Evolutionary conservation across 2,113 vertebrate genomes (phyloP), one percentile per base, ranked within the genome.

Genomic region (Anguilla japonica): DNA sequence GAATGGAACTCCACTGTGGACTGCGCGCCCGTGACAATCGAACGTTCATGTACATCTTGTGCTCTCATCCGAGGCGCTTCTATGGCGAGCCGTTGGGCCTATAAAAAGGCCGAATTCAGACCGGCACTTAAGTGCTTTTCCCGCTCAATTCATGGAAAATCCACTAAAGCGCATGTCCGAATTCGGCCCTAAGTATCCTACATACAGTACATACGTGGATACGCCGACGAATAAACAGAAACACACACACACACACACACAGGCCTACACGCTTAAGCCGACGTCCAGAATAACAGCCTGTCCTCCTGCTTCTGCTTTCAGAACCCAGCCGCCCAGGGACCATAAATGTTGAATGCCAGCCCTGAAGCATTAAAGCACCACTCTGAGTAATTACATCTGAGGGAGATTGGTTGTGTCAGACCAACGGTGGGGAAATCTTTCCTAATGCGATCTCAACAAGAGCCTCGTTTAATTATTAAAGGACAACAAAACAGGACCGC

Each of bases 261-360:
- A 60, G 79, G 84, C 87, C 39, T 14, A 4, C 26, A 7, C 53
- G 14, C 53, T 63, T 34, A 83, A 40, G 60, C 57, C 18, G 26
- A 41, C 8, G 41, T 13, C 40, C 41, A 41, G 11, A 39, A 41
- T 43, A 34, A 7, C 15, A 83, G 78, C 63, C n/a, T 87, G 71
- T 50, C 22, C 53, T 40, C 50, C 60, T 60, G 57, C 57, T 57
- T 84, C 60, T 60, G 57, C 57, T 57, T 84, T 87, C 39, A 85
- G 89, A 46, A 46, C 71, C 50, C 56, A 26, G 29, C 34, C 87
- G 87, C 79, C 88, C 86, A 78, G 80, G 41, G 87, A 88, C 91
- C 88, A 92, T 95, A 87, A 92, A 92, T 90, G 88, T 92, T 92
- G 85, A 86, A 94, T 92, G 89, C 89, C 88, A 89, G 63, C 83